A percentile compares a stretch with the other conserved stretches of the same genome.
phyloP scores from a whole-genome alignment of 2,797 vertebrate genomes.

The Darevskia mixta region DNA sequence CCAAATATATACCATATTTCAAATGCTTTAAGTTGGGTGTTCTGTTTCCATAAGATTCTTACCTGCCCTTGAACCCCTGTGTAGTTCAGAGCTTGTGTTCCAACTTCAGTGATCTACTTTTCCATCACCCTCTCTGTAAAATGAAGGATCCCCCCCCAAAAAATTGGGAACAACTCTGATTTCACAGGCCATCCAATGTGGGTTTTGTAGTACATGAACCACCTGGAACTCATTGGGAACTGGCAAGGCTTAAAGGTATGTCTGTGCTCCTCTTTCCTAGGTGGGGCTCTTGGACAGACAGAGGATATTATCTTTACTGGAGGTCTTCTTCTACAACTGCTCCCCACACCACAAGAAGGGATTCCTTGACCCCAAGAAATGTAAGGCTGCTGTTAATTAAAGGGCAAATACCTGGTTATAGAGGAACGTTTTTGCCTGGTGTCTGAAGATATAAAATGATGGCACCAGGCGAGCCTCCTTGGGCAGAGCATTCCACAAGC shows the following conservation, averaged over 20 bases:
- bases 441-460: too few relatives aligned
- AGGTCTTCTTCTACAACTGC: conserved; percentile 73
- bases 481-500: too few relatives aligned
- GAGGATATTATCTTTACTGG: conserved; percentile 74
- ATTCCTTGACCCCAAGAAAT: conserved; percentile 77
- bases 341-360: conserved; percentile 1
- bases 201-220: conserved; percentile 12
- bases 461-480: too few relatives aligned
- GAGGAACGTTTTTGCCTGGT: too few relatives aligned
- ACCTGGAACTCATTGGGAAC: not conserved
- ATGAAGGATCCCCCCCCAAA: not conserved
- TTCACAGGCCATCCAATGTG: not conserved
- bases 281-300: conserved; percentile 75
- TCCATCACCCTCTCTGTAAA: not conserved
- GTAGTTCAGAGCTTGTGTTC: too few relatives aligned
- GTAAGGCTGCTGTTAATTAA: conserved; percentile 67
- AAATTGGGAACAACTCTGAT: conserved; percentile 30
- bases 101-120: not conserved
- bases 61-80: too few relatives aligned
- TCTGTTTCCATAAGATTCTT: not conserved
- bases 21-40: not conserved
- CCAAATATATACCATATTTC: too few relatives aligned
- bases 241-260: not conserved
- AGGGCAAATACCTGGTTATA: too few relatives aligned
- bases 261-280: conserved; percentile 68